These are phyloP conservation scores for Chloroceryle amazona DNA, from an alignment of 2,797 vertebrate genomes.

Conservation along the genomic window DNA sequence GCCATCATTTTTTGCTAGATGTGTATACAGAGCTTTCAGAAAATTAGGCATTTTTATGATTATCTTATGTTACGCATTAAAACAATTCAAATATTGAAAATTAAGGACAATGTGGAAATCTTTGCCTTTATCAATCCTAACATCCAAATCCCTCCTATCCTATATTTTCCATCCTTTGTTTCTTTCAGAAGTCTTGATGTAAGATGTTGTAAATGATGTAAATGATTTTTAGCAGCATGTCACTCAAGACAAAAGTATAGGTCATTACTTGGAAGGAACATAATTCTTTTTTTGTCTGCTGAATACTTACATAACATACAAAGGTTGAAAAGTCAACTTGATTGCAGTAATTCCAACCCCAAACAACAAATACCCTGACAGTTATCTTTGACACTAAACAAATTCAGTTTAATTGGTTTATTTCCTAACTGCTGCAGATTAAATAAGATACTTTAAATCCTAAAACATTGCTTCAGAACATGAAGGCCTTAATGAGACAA, in stretches of 20 bases:
- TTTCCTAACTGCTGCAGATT: not conserved
- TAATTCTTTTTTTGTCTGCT: not conserved
- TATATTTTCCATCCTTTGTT: not conserved
- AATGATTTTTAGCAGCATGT: not conserved
- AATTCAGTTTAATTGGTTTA: not conserved
- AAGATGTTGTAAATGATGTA: not conserved
- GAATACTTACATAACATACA: not conserved
- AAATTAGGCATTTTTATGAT: not conserved
- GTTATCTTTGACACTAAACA: not conserved
- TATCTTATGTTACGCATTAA: not conserved
- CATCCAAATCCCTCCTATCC: not conserved
- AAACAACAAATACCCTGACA: not conserved
- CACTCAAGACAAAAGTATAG: not conserved
- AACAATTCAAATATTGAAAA: not conserved
- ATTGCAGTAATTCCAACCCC: not conserved
- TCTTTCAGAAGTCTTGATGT: not conserved
- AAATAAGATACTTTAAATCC: not conserved
- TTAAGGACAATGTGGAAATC: accelerated
- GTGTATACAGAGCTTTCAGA: not conserved
- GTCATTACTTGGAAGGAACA: not conserved
- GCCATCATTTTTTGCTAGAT: not conserved
- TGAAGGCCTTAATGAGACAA: not conserved
- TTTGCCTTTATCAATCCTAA: not conserved
- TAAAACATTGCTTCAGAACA: not conserved
- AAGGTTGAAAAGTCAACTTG: not conserved